phyloP scores from a whole-genome alignment of 2,888 invertebrate genomes.

The Campaea margaritaria region DNA sequence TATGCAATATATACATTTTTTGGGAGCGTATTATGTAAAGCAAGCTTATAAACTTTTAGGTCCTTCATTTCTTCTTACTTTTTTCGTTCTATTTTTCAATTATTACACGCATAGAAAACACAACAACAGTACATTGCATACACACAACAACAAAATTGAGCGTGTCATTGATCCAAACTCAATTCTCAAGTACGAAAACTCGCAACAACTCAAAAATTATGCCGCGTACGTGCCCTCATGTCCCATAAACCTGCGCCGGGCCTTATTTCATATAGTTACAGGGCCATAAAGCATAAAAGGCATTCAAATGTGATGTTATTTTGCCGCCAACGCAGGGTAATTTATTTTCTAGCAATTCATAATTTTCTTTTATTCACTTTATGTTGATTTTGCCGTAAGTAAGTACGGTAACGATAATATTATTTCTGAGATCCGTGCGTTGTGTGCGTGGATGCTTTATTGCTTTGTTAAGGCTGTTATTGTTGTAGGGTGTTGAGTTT shows the following conservation, averaged over 20 bases:
- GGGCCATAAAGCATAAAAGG: constrained; percentile 84
- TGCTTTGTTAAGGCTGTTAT: constrained; percentile 75
- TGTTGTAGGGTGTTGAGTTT: constrained; percentile 52
- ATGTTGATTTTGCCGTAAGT: constrained; percentile 85
- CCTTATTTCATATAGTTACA: constrained; percentile 84
- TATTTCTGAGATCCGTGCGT: constrained; percentile 83
- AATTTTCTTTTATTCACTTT: constrained; percentile 86
- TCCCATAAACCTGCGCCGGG: constrained; percentile 78
- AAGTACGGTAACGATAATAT: constrained; percentile 83
- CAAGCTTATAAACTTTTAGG: too few species aligned
- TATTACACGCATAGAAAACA: constrained; percentile 2
- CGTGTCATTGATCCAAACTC: constrained; percentile 30
- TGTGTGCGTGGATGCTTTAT: constrained; percentile 66
- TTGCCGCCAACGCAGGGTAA: constrained; percentile 85
- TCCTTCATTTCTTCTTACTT: neutral
- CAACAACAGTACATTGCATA: neutral
- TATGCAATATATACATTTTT: too few species aligned
- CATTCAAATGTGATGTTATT: constrained; percentile 86
- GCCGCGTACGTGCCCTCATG: constrained; percentile 77
- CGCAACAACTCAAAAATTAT: constrained; percentile 78
- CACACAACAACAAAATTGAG: constrained; percentile 10
- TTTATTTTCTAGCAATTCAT: constrained; percentile 85
- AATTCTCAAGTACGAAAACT: constrained; percentile 47
- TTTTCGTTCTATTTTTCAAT: too few species aligned
- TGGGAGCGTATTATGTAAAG: too few species aligned